Evolutionary conservation across 2,888 invertebrate species (phyloP), one percentile per base, ranked within the genome.

Genomic region (Chalcis sispes): DNA sequence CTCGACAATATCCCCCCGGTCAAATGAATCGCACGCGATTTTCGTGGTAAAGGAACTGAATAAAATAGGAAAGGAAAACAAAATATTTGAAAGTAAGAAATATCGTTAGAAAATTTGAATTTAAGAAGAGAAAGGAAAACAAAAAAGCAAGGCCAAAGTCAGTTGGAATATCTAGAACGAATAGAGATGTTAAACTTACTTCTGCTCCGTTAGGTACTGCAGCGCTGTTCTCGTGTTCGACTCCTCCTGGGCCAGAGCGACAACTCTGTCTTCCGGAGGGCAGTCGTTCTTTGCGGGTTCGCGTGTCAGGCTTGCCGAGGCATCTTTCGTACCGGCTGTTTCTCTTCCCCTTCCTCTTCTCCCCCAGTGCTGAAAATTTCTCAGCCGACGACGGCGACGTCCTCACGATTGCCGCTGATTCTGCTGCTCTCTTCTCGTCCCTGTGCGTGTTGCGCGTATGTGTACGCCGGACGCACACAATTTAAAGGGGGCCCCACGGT

Each of bases 1-100:
- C 59, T 48, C 59, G 58, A 62, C 58, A 64, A 69, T 64, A 32
- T 32, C 59, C 61, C 64, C 89, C 83, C 89, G 90, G 83, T 89
- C 15, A 27, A 46, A n/a, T n/a, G n/a, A n/a, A n/a, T n/a, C n/a
- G n/a, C n/a, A 15, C 27, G 42, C 62, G 10, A 7, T 36, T 36
- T 10, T 36, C 36, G 10, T 27, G 42, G 20, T 15, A 42, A 42
- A 42, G 27, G 18, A 27, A 59, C 2, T 5, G 2, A 42, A n/a
- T 23, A 42, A 1, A 20, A 61, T 42, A 15, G 15, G 42, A 42
- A 13, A 13, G 2, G 42, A 36, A 42, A 42, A 20, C 42, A 42
- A 42, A 42, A 13, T 42, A 42, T 15, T 5, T 29, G 15, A n/a
- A 29, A 3, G n/a, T 0, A n/a, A 8, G 52, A 13, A 29, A 56